Evolutionary conservation across 2,888 invertebrate species (phyloP).

Genomic region (Rotaria socialis): DNA sequence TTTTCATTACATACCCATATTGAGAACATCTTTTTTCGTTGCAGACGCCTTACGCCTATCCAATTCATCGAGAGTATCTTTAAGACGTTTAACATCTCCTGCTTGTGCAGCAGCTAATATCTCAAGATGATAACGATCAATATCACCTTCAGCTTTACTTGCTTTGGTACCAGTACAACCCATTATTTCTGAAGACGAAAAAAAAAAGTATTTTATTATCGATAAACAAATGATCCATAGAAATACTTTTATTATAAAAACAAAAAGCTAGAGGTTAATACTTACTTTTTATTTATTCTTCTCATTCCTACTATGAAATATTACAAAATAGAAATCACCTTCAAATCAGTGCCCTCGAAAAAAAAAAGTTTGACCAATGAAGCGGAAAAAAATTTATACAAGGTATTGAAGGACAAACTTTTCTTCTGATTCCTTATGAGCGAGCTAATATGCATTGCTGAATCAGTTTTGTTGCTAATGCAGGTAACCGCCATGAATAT

Average conservation of each 20-base stretch:
- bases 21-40: conserved; percentile 21
- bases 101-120: background rate
- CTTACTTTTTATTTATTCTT: background rate
- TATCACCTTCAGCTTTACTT: conserved; percentile 33
- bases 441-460: background rate
- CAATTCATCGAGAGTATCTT: conserved; percentile 32
- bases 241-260: too few species aligned
- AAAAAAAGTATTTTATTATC: too few species aligned
- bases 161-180: conserved; percentile 25
- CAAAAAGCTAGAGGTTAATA: background rate
- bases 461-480: background rate
- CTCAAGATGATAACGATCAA: conserved; percentile 18
- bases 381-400: background rate
- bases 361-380: background rate
- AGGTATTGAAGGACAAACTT: background rate
- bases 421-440: background rate
- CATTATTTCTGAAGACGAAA: background rate
- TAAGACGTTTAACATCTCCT: background rate
- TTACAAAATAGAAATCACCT: background rate
- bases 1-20: background rate
- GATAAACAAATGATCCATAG: too few species aligned
- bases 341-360: background rate
- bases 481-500: background rate
- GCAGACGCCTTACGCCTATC: background rate
- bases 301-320: background rate